Conservation (phyloP, 2,113 vertebrate species). For the Anas platyrhynchos region DNA sequence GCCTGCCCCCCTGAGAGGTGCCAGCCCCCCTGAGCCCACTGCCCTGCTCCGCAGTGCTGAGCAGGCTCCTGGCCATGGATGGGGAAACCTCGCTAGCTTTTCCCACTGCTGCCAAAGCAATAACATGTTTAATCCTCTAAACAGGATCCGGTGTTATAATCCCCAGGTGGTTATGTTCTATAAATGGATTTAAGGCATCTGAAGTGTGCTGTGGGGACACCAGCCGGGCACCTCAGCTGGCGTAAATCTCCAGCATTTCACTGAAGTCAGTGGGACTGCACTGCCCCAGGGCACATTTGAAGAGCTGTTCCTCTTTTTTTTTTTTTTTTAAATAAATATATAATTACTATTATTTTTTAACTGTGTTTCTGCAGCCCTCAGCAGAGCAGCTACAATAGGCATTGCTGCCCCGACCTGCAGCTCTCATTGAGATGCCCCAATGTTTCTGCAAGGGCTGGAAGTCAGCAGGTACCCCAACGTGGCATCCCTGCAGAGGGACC, state of each 20-base stretch:
- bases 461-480: background rate
- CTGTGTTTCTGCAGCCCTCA: background rate
- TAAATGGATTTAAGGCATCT: background rate
- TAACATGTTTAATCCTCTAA: background rate
- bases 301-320: background rate
- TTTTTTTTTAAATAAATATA: too few relatives aligned
- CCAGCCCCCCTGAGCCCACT: background rate
- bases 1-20: background rate
- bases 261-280: background rate
- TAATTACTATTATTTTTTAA: background rate
- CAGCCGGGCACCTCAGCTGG: background rate
- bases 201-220: background rate
- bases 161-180: background rate
- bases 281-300: background rate
- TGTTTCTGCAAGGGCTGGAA: background rate
- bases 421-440: fast-evolving
- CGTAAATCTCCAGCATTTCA: background rate
- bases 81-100: background rate
- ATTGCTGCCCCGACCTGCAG: background rate
- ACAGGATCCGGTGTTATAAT: background rate
- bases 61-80: background rate
- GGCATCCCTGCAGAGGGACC: background rate
- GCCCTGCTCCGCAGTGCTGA: background rate
- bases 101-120: background rate
- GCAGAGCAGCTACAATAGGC: background rate